A percentile compares a stretch with the other conserved stretches of the same genome.
These are phyloP conservation scores for Catharus bicknelli DNA, from an alignment of 2,113 vertebrate species.

Conservation along the genomic window DNA sequence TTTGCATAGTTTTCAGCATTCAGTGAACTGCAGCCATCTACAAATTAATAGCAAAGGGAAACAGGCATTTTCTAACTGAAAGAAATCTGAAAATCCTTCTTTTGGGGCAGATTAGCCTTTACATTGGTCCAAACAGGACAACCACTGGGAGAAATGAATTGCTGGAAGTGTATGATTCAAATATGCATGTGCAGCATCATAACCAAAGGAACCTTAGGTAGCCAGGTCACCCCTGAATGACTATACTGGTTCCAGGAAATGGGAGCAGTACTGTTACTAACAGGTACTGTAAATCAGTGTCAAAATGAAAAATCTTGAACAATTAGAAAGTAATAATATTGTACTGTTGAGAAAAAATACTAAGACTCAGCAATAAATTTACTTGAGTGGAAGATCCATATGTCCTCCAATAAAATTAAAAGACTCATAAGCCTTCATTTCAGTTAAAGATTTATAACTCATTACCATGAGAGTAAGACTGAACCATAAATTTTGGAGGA, in stretches of 20 bases:
- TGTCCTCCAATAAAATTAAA: slow-evolving; percentile 30
- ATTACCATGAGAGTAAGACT: background rate
- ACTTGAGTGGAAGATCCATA: background rate
- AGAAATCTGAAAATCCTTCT: background rate
- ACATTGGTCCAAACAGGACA: background rate
- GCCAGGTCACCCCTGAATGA: background rate
- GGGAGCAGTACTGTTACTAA: background rate
- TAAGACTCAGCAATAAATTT: slow-evolving; percentile 15
- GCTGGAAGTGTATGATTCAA: background rate
- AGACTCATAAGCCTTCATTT: slow-evolving; percentile 8
- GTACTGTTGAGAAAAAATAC: background rate
- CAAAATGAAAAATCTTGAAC: background rate
- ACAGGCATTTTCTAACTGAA: background rate
- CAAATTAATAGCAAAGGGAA: background rate
- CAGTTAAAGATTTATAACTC: slow-evolving; percentile 22
- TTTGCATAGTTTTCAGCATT: background rate
- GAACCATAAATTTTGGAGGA: background rate
- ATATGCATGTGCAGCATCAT: background rate
- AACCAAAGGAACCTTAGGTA: background rate
- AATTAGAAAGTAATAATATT: slow-evolving; percentile 8
- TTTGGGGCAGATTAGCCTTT: background rate
- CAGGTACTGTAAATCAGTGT: background rate
- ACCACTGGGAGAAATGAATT: background rate
- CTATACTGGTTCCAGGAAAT: background rate
- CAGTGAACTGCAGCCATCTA: background rate